These are phyloP conservation scores for Exocentrus adspersus DNA, from an alignment of 2,888 invertebrate species.

Conservation along the genomic window DNA sequence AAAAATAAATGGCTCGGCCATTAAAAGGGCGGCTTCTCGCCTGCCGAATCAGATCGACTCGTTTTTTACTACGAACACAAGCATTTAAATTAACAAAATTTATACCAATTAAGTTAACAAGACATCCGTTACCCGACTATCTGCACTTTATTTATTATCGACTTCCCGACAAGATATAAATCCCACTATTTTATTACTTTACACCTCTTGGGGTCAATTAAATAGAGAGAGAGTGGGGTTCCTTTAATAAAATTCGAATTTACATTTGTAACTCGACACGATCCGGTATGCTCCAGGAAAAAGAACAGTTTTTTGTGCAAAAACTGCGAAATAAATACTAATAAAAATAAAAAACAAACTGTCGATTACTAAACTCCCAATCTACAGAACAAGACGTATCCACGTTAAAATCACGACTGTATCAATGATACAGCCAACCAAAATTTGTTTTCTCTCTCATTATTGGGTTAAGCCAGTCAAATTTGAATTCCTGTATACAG, in stretches of 20 bases:
- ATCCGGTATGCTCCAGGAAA: neutral
- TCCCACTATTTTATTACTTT: constrained; percentile 47
- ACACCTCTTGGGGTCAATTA: constrained; percentile 46
- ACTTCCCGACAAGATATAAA: constrained; percentile 38
- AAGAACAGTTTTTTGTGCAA: no score
- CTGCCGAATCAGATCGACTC: constrained; percentile 40
- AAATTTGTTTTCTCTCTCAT: no score
- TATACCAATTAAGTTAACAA: constrained; percentile 50
- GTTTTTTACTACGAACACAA: constrained; percentile 41
- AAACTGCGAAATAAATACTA: no score
- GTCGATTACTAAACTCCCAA: no score
- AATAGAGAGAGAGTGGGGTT: constrained; percentile 33
- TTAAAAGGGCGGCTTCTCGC: neutral
- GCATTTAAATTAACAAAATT: constrained; percentile 49
- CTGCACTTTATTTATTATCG: constrained; percentile 43
- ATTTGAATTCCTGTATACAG: no score
- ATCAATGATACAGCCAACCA: no score
- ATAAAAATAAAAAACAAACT: no score
- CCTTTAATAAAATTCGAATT: constrained; percentile 43
- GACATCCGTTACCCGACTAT: constrained; percentile 45
- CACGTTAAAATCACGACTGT: no score
- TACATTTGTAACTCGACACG: constrained; percentile 48
- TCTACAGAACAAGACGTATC: no score
- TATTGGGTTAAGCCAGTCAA: no score
- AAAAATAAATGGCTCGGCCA: neutral